Percentiles rank a stretch among this genome's conserved stretches.
These are phyloP conservation scores for Pholis gunnellus DNA, from an alignment of 2,113 vertebrate species.

Conservation along the genomic window DNA sequence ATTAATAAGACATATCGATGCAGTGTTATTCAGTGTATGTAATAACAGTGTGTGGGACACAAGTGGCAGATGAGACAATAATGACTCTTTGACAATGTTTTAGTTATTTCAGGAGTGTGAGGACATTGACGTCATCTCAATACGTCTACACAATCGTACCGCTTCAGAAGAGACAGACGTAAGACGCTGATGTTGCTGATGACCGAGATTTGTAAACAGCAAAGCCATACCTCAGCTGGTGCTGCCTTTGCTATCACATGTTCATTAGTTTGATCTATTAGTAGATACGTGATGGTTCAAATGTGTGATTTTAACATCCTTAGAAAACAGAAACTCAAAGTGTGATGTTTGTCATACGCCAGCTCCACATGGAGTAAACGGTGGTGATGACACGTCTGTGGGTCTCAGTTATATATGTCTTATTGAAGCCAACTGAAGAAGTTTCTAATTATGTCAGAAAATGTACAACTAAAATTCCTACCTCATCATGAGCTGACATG, in stretches of 20 bases:
- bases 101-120: slow-evolving; percentile 27
- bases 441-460: background rate
- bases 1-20: slow-evolving; percentile 61
- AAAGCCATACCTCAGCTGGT: slow-evolving; percentile 31
- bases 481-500: background rate
- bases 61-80: slow-evolving; percentile 38
- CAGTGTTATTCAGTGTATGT: slow-evolving; percentile 61
- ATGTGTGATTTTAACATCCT: slow-evolving; percentile 42
- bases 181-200: slow-evolving; percentile 18
- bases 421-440: slow-evolving; percentile 38
- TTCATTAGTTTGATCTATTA: slow-evolving; percentile 54
- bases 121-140: slow-evolving; percentile 13
- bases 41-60: slow-evolving; percentile 36
- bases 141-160: slow-evolving; percentile 19
- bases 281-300: slow-evolving; percentile 49
- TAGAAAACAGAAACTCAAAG: slow-evolving; percentile 32
- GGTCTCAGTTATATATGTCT: slow-evolving; percentile 1
- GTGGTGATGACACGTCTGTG: slow-evolving; percentile 14
- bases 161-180: slow-evolving; percentile 6
- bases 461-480: slow-evolving; percentile 21
- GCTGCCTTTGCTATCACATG: slow-evolving; percentile 41
- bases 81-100: slow-evolving; percentile 38
- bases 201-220: slow-evolving; percentile 37
- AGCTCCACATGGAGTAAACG: slow-evolving; percentile 14
- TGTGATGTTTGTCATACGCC: slow-evolving; percentile 36